A percentile compares a stretch with the other conserved stretches of the same genome.
These are phyloP conservation scores for Euplexia lucipara DNA, from an alignment of 2,888 invertebrate genomes.

Conservation along the genomic window DNA sequence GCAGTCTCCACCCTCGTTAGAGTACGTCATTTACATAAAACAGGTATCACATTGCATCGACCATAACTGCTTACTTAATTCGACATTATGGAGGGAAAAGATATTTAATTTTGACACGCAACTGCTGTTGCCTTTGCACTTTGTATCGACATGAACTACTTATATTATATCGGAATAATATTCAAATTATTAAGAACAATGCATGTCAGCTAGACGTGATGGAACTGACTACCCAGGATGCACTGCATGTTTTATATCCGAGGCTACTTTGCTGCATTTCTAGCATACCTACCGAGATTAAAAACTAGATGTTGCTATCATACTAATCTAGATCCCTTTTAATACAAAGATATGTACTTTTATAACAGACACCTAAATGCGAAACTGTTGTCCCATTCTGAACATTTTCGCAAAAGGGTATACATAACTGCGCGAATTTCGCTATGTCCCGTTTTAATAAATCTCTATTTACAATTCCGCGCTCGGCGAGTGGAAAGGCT, in stretches of 20 bases:
- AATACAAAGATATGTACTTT: slow-evolving; percentile 50
- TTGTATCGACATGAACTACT: background rate
- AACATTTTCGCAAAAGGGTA: slow-evolving; percentile 75
- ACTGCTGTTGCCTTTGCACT: background rate
- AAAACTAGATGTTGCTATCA: background rate
- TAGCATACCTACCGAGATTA: slow-evolving; percentile 12
- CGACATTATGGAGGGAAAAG: slow-evolving; percentile 19
- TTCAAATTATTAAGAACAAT: background rate
- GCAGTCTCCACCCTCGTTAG: slow-evolving; percentile 35
- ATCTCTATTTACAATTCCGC: slow-evolving; percentile 89
- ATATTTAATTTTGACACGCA: slow-evolving; percentile 35
- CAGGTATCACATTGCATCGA: slow-evolving; percentile 48
- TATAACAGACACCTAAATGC: slow-evolving; percentile 62
- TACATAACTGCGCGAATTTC: slow-evolving; percentile 78
- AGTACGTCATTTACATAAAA: slow-evolving; percentile 48
- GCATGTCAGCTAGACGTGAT: no score
- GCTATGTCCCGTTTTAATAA: slow-evolving; percentile 88
- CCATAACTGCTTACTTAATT: slow-evolving; percentile 42
- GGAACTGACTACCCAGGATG: background rate
- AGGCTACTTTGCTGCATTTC: background rate
- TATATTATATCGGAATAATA: no score
- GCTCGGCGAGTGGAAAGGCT: slow-evolving; percentile 87
- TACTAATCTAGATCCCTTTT: slow-evolving; percentile 19
- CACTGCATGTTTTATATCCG: background rate
- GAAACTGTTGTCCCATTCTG: slow-evolving; percentile 73